Base-by-base conservation (phyloP, 2,113 vertebrate species). In the Tamias sibiricus region DNA sequence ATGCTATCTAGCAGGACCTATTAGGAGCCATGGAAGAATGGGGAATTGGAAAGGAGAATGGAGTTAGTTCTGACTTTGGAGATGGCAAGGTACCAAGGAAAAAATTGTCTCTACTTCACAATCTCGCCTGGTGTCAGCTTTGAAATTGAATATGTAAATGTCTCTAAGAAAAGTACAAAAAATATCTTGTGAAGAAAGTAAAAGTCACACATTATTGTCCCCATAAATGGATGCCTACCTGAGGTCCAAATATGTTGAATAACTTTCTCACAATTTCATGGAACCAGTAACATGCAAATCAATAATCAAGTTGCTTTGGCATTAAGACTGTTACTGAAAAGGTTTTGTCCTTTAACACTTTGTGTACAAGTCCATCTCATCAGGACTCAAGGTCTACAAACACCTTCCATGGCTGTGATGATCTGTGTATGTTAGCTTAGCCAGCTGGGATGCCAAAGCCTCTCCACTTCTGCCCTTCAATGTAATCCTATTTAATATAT, bases 81-180 rank as follows among this genome's bases (percentile, higher is more conserved):
- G 30, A 87, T 71, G 12, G 42, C 42, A 90, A 83, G 5, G 5
- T 30, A 89, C 85, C 37, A 49, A 75, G 32, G 62, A 79, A 77
- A 54, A 93, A 19, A 6, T 9, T 24, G 37, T 62, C 81, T 90
- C 40, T 62, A n/a, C 22, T 47, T 85, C 4, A 30, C 40, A 66
- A 71, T 75, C 57, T 96, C 81, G 40, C 28, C 86, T 80, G 28
- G 57, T 72, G 57, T 76, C 54, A 83, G 28, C 54, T 90, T 72
- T 62, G 57, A 30, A 91, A 85, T 22, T 84, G 28, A 52, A 52
- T 74, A 80, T 66, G 17, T 84, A 93, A 79, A 87, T 88, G n/a
- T 62, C 72, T 66, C 64, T 44, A 80, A 87, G 54, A 84, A 75
- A 92, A 90, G 32, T 66, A 64, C 22, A 62, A 87, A 83, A 92